phyloP scores from a whole-genome alignment of 2,113 vertebrate species.

The Pluvialis apricaria region DNA sequence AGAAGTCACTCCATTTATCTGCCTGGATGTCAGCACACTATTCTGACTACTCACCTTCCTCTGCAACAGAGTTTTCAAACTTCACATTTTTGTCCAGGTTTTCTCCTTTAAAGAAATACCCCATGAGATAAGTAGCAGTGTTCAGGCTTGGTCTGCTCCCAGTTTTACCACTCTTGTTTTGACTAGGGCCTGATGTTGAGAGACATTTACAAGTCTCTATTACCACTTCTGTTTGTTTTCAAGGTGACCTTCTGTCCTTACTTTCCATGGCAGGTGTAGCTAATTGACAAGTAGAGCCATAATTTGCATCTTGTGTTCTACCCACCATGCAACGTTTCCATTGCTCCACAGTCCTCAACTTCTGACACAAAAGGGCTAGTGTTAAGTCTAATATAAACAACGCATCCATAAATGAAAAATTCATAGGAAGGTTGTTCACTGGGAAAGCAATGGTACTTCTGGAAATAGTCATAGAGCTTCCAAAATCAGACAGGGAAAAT shows the following conservation, averaged over 20 bases:
- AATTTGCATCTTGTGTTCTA: neutral
- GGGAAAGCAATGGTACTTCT: neutral
- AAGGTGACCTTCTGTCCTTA: neutral
- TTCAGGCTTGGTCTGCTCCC: neutral
- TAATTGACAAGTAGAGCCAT: neutral
- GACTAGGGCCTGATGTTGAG: neutral
- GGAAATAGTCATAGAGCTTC: neutral
- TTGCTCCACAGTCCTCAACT: neutral
- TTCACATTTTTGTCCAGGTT: neutral
- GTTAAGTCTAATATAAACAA: neutral
- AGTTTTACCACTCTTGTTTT: neutral
- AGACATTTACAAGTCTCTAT: neutral
- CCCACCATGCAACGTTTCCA: neutral
- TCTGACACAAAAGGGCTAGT: neutral
- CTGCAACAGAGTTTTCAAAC: neutral
- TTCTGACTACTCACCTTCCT: neutral
- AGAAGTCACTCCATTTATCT: neutral
- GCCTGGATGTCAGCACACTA: neutral
- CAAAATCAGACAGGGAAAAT: neutral
- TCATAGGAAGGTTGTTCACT: neutral
- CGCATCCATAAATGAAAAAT: neutral
- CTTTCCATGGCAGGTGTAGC: neutral
- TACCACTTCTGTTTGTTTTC: neutral
- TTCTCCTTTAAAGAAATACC: neutral
- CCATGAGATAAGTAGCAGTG: neutral